Conservation (phyloP, 2,888 invertebrate genomes). For the Caenorhabditis sulstoni region DNA sequence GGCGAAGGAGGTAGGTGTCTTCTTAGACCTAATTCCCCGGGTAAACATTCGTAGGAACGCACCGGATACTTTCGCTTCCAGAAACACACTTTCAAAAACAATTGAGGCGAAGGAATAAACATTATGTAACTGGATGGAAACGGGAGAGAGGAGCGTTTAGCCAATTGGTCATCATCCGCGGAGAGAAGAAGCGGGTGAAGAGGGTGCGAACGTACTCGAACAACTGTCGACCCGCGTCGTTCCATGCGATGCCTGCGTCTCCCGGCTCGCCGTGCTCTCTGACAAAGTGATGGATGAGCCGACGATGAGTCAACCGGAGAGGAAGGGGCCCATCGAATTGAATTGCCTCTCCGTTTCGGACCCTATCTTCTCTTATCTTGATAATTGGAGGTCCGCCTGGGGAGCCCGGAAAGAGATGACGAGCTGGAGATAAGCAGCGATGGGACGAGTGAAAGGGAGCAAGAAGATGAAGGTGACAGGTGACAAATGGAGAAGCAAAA, state of each 20-base stretch:
- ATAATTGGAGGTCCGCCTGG: constrained; percentile 29
- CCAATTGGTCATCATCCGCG: constrained; percentile 38
- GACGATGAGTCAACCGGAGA: constrained; percentile 37
- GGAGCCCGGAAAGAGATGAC: constrained; percentile 4
- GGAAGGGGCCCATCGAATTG: constrained; percentile 17
- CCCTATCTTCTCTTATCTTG: constrained; percentile 38
- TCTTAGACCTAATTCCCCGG: background rate
- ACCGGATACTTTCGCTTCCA: background rate
- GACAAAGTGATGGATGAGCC: constrained; percentile 35
- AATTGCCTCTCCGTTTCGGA: constrained; percentile 26
- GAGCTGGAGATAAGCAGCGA: constrained; percentile 9
- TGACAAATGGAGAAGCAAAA: constrained; percentile 47
- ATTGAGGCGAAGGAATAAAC: background rate
- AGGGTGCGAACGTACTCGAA: constrained; percentile 56
- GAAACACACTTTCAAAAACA: constrained; percentile 5
- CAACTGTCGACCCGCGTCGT: constrained; percentile 37
- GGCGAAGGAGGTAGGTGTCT: constrained; percentile 16
- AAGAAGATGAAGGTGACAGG: constrained; percentile 23
- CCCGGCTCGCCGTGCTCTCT: constrained; percentile 16
- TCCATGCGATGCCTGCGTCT: constrained; percentile 35
- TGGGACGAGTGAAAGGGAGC: background rate
- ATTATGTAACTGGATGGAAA: background rate
- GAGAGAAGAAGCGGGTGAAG: background rate
- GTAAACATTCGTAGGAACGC: constrained; percentile 3
- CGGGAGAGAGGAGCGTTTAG: constrained; percentile 14